phyloP scores from a whole-genome alignment of 2,113 vertebrate species.

The Albula glossodonta region DNA sequence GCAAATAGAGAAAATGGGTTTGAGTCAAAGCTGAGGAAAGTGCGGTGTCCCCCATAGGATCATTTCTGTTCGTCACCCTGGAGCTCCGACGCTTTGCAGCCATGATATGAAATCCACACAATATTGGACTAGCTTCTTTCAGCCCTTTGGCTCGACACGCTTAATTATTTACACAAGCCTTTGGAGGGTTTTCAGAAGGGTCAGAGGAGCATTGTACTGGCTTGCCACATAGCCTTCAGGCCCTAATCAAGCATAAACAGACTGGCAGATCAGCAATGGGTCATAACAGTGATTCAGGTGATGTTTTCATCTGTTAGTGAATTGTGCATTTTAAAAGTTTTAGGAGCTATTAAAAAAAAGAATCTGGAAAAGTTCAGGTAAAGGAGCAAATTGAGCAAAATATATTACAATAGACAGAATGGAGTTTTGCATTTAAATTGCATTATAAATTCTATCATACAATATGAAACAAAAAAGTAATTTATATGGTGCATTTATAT shows the following conservation, averaged over 20 bases:
- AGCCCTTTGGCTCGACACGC: neutral
- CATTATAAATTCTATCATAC: neutral
- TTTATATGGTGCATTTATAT: neutral
- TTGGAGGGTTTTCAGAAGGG: neutral
- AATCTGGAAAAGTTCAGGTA: neutral
- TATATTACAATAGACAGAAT: neutral
- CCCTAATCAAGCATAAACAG: neutral
- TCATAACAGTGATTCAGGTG: neutral
- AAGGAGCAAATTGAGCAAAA: neutral
- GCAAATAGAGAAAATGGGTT: neutral
- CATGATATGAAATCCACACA: neutral
- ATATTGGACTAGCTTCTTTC: neutral
- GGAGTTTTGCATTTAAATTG: neutral
- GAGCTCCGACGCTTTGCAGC: neutral
- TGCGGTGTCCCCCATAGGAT: neutral
- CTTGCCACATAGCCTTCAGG: neutral
- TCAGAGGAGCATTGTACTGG: neutral
- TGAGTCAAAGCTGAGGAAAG: constrained; percentile 1
- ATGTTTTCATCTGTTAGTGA: no score
- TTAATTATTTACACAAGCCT: constrained; percentile 13
- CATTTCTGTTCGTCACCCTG: neutral
- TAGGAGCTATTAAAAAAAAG: neutral
- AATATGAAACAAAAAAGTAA: neutral
- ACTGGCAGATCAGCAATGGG: neutral
- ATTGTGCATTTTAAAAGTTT: no score